Evolutionary conservation across 2,888 invertebrate genomes (phyloP), one percentile per base, ranked within the genome.

Genomic region (Agrypnus murinus): DNA sequence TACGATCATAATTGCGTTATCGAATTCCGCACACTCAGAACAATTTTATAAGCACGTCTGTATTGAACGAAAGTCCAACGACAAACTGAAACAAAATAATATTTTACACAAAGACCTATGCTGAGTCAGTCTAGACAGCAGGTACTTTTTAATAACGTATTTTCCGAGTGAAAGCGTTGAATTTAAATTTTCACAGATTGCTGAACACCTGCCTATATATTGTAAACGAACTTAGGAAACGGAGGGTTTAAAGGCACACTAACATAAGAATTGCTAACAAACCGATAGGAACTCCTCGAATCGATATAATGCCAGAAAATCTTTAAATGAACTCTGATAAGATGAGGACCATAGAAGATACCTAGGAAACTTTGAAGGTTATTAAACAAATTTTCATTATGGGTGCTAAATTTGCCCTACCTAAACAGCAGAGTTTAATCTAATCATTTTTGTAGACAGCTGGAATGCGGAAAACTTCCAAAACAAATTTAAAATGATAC

Each of bases 121-220:
- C 48, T 2, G 25, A 3, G 5, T 25, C 25, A 3, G 48, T 12
- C 48, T 48, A 48, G 31, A 31, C 48, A 17, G 48, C 4, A 25
- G 10, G 19, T 48, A 19, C 25, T 25, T 9, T 31, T 25, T 43
- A 25, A 15, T 31, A 48, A 48, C 19, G 19, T 10, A 48, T 53
- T 53, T 50, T 32, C 31, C 32, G 12, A 8, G 14, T 34, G 53
- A n/a, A 53, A 10, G 12, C n/a, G 12, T 53, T 32, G 31, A 32
- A 53, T 32, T 53, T 53, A 31, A 53, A 31, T 53, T 53, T 53
- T 31, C 53, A 34, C 53, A 34, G 32, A 8, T 14, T 1, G 32
- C n/a, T 32, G 53, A 31, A 14, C 32, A 53, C 8, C 53, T 14
- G 31, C 12, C 12, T 34, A 34, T 50, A 14, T 53, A 12, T 32